phyloP scores from a whole-genome alignment of 1,140 invertebrate species.

The Gonioctena quinquepunctata region DNA sequence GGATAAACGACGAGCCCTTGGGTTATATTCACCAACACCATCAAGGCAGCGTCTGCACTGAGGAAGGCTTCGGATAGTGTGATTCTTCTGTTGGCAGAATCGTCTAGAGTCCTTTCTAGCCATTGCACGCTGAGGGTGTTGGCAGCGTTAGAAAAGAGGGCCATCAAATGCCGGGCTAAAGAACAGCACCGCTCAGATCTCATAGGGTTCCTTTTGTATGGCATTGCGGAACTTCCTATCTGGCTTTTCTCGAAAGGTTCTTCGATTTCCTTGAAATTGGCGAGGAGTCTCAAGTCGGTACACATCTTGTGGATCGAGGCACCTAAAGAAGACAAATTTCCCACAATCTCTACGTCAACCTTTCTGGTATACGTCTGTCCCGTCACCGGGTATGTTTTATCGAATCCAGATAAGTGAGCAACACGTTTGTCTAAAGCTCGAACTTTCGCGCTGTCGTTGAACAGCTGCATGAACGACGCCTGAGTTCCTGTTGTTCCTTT shows the following conservation, averaged over 20 bases:
- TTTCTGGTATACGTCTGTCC: constrained; percentile 98
- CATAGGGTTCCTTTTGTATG: constrained; percentile 99
- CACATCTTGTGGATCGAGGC: constrained; percentile 93
- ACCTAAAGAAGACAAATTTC: constrained; percentile 60
- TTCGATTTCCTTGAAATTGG: constrained; percentile 93
- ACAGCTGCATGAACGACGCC: constrained; percentile 94
- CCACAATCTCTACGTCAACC: constrained; percentile 85
- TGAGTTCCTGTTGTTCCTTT: constrained; percentile 99
- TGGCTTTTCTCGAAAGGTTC: constrained; percentile 97
- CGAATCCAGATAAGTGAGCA: constrained; percentile 86
- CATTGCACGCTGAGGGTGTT: constrained; percentile 92
- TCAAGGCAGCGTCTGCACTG: constrained; percentile 85
- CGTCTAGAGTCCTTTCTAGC: constrained; percentile 97
- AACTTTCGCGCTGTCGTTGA: constrained; percentile 87
- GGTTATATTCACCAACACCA: constrained; percentile 89
- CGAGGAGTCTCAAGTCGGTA: constrained; percentile 86
- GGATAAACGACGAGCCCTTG: constrained; percentile 95
- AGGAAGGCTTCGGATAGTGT: constrained; percentile 92
- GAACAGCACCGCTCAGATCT: constrained; percentile 93
- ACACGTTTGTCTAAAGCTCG: constrained; percentile 81
- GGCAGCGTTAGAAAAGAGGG: constrained; percentile 78
- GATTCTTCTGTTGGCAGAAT: constrained; percentile 93
- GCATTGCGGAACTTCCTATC: constrained; percentile 91
- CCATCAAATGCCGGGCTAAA: constrained; percentile 88
- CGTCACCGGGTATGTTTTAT: constrained; percentile 80